Evolutionary conservation across 2,113 vertebrate species (phyloP), one percentile per base, ranked within the genome.

Genomic region (Procapra przewalskii): DNA sequence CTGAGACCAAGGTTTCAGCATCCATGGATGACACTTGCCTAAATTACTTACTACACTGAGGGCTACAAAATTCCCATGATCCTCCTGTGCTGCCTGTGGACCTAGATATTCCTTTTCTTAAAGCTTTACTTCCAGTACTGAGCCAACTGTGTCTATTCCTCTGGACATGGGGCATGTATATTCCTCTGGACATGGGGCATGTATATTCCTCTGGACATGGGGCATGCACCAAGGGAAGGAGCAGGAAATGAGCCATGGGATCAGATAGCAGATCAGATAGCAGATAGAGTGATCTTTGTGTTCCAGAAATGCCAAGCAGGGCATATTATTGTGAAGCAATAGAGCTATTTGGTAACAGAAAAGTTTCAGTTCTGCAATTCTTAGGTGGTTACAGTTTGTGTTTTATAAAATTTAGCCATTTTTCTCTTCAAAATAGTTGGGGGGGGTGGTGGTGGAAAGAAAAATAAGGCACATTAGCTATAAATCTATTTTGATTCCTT

Each of bases 361-460:
- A 82, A 89, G 90, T 96, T 98, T 98, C 84, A 96, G 90, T 95
- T 98, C 87, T 96, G 36, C 90, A 92, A 88, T 86, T 96, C 48
- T 90, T 88, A 67, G 64, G 52, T 59, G n/a, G 48, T 71, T 50
- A 59, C 25, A 67, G 50, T 96, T 97, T 95, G 9, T 87, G 17
- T 91, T 95, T 96, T 90, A 55, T 43, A 57, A 43, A 81, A 50
- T 43, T 62, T 62, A 88, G 27, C 25, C 62, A 77, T 48, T 52
- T 31, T 97, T 91, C 48, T n/a, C 71, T 86, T 96, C 57, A 91
- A 77, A 45, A 33, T 50, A 31, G 2, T 29, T 43, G 71, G 10
- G 21, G 19, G 9, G 16, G 17, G 27, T 1, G 12, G 25, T n/a
- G 45, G 55, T 55, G 19, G 55, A 57, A 64, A 60, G 67, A 48